Evolutionary conservation across 2,113 vertebrate species (phyloP).

Genomic region (Deroptyus accipitrinus): DNA sequence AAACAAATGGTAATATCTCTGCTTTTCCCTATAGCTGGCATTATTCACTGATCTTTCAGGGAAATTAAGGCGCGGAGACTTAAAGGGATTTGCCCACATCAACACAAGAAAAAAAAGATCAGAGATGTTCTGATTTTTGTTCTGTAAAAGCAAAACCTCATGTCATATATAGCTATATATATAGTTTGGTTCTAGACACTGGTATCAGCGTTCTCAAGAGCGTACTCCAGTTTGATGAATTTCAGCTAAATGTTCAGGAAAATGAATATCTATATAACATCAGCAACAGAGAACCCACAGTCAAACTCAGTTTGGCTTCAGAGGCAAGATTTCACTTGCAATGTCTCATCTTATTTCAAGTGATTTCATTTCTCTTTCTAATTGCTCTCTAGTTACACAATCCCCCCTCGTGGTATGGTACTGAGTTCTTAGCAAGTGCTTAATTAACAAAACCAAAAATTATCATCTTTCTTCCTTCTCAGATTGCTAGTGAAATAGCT

Average conservation of each 20-base stretch:
- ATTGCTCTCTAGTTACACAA: conserved; percentile 27
- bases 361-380: conserved; percentile 31
- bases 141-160: not conserved
- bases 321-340: conserved; percentile 37
- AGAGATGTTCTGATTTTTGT: not conserved
- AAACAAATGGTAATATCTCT: not conserved
- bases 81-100: not conserved
- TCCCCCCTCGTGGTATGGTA: not conserved
- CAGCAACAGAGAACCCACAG: not conserved
- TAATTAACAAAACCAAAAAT: conserved; percentile 47
- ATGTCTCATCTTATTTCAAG: not conserved
- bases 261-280: not conserved
- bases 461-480: not conserved
- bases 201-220: not conserved
- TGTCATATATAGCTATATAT: not conserved
- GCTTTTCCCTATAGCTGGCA: not conserved
- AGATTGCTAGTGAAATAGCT: not conserved
- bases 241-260: not conserved
- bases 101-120: not conserved
- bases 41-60: conserved; percentile 7
- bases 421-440: conserved; percentile 17
- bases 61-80: not conserved
- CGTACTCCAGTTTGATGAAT: not conserved
- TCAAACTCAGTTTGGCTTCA: conserved; percentile 11
- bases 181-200: not conserved